These are phyloP conservation scores for human DNA, from an alignment of 2,113 vertebrate species.

Conservation along the genomic window DNA sequence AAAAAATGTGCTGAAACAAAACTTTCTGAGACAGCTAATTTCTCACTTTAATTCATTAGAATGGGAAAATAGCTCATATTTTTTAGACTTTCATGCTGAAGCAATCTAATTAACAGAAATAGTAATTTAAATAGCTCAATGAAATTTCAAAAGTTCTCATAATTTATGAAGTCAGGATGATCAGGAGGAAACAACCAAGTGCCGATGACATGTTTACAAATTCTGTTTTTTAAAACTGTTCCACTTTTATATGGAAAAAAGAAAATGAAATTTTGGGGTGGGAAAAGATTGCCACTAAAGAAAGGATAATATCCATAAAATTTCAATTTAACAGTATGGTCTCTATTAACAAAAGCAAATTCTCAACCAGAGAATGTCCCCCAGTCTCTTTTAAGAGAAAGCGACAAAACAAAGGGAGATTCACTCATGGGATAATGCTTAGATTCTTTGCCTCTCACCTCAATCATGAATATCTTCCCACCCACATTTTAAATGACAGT, in stretches of 20 bases:
- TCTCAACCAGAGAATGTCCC: background rate
- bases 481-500: background rate
- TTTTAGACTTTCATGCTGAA: conserved; percentile 65
- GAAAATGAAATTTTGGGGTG: background rate
- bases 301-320: background rate
- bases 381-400: background rate
- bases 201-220: background rate
- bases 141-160: conserved; percentile 59
- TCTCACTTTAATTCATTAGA: conserved; percentile 70
- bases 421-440: background rate
- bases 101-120: conserved; percentile 74
- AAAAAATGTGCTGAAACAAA: conserved; percentile 72
- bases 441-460: background rate
- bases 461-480: background rate
- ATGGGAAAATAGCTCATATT: conserved; percentile 63
- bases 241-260: background rate
- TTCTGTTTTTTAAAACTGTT: conserved; percentile 37
- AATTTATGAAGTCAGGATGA: conserved; percentile 45
- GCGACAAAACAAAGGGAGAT: background rate
- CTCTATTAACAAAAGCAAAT: background rate
- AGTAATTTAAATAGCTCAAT: conserved; percentile 55
- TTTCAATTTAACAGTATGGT: background rate
- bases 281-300: background rate
- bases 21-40: conserved; percentile 74
- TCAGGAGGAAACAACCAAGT: conserved; percentile 54